A percentile compares a stretch with the other conserved stretches of the same genome.
Evolutionary conservation across 2,888 invertebrate species (phyloP).

Genomic region (Lasioglossum calceatum): DNA sequence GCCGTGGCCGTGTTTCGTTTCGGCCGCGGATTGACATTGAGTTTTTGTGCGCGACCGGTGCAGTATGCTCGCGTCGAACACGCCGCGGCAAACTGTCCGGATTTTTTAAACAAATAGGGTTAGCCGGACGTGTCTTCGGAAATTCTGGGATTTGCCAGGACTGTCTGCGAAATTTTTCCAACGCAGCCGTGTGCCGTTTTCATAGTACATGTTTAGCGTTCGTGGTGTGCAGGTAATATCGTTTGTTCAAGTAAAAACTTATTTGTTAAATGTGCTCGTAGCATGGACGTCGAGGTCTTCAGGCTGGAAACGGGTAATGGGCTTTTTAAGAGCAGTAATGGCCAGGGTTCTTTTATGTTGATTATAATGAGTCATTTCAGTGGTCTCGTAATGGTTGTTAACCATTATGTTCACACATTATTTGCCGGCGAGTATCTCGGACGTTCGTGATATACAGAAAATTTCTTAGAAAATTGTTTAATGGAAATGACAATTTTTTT

Average conservation of each 20-base stretch:
- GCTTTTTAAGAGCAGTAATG: background rate
- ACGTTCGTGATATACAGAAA: background rate
- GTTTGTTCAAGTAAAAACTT: background rate
- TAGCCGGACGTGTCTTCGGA: background rate
- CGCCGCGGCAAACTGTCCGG: background rate
- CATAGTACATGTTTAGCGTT: no score
- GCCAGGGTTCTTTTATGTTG: background rate
- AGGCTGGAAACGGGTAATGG: background rate
- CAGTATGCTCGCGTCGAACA: background rate
- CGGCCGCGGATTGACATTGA: background rate
- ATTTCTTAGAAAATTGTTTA: background rate
- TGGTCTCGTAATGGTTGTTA: background rate
- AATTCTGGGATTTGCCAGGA: background rate
- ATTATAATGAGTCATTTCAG: background rate
- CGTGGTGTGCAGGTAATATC: background rate
- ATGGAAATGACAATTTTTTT: background rate
- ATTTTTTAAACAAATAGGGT: conserved; percentile 6
- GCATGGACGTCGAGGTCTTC: background rate
- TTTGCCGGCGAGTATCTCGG: background rate
- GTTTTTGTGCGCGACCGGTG: background rate
- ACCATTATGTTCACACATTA: background rate
- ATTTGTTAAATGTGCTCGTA: background rate
- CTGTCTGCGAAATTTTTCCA: background rate
- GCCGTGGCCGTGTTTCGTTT: background rate
- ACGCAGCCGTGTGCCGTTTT: background rate